Evolutionary conservation across 2,797 vertebrate genomes (phyloP), one percentile per base, ranked within the genome.

Genomic region (Alca torda): DNA sequence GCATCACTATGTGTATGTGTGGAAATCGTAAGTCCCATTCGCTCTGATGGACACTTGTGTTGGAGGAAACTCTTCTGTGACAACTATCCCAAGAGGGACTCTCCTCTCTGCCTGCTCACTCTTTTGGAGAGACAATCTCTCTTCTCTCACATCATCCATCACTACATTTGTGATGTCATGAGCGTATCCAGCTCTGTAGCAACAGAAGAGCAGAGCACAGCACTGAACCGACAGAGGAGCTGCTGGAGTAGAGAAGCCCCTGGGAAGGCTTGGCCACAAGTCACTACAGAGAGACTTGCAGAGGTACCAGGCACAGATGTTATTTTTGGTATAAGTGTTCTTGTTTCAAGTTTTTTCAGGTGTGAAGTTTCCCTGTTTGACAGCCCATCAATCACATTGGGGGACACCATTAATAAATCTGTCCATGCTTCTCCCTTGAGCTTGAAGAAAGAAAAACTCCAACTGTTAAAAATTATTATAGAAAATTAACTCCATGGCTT

Each of bases 371-470:
- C 69, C 56, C 79, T n/a, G 31, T 95, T 97, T 1, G 51, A 88
- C 94, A 97, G 92, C 90, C 82, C 89, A 97, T 97, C 97, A 97
- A 91, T 97, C 97, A 96, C 84, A 13, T 4, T 57, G 63, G 59
- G 67, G 90, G 90, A 96, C 87, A 95, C 82, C 93, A 97, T 97
- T 95, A 96, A 97, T 97, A 97, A 96, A 97, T 92, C 96, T 94
- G 97, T 96, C 95, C 17, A 1, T 70, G 67, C 70, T 91, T 92
- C 69, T 97, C 96, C 96, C 95, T 92, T 94, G 96, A 95, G 97
- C 87, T 39, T 70, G 76, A 70, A 88, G 91, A 87, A 94, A 94
- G 84, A 76, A 96, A 96, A 97, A 60, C 73, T 96, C 95, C 95
- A 96, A 96, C 96, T 93, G 93, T 95, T 97, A 95, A 94, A 88